Evolutionary conservation across 2,113 vertebrate genomes (phyloP), one percentile per base, ranked within the genome.

Genomic region (Planiliza haematocheilus): DNA sequence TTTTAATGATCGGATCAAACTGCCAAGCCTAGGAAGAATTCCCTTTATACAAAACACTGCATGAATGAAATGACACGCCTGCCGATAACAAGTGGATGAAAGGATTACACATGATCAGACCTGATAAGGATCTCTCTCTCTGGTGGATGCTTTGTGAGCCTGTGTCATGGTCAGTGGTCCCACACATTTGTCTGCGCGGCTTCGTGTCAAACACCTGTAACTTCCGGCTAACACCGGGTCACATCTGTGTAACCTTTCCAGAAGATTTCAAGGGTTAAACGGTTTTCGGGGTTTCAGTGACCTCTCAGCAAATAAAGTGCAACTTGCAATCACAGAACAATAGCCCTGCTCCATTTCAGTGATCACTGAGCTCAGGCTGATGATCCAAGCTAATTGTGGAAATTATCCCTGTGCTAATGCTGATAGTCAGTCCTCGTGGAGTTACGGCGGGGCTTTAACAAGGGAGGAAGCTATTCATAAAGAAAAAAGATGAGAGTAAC

Each of bases 371-470:
- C 48, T 39, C 45, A 60, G 52, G 34, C 56, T 6, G 14, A 70
- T 61, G 67, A 74, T 81, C 46, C 39, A 38, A 76, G 77, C 63
- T 88, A 85, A 88, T 75, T 77, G 68, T 56, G 4, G 57, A 74
- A 76, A 84, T 83, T 43, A 82, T 72, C 48, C 38, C 65, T 30
- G 49, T 38, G 71, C 64, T 77, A 71, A 80, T 72, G 64, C 41
- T 75, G 57, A 65, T 62, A 42, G 52, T 9, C 50, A 68, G 58
- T 55, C 63, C 63, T 67, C 13, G 9, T 14, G 53, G 53, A 64
- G 38, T 24, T 18, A 43, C n/a, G 30, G 48, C 16, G 2, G 56
- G 42, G 55, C 63, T 76, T 46, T 64, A 82, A 71, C 21, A 38
- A 50, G 20, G 30, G 16, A 71, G 38, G 72, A 30, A 51, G 56